Evolutionary conservation across 2,888 invertebrate genomes (phyloP), one percentile per base, ranked within the genome.

Genomic region (Linnaemya tessellans): DNA sequence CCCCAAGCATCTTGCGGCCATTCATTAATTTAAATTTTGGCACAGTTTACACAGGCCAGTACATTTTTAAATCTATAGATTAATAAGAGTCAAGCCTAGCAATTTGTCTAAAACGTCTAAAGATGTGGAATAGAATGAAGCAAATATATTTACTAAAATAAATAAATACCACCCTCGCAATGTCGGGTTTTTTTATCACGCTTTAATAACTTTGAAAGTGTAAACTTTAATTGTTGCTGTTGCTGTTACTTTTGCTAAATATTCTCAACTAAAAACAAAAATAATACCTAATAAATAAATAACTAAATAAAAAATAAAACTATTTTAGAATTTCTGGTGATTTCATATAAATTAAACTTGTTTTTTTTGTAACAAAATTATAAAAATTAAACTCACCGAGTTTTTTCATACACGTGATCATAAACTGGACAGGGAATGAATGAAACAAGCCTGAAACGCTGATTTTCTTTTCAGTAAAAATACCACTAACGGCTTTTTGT

Each of bases 191-290:
- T 41, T 13, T 9, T 25, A 79, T 82, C 65, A 82, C 60, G 85
- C 80, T 80, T 82, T 78, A 80, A 71, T 82, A 80, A 82, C 13
- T 82, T 82, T 80, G 85, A 85, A 85, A 85, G 82, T 85, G 79
- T 80, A 82, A 79, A 46, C 22, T 79, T 75, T 35, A 41, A 46
- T 73, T 75, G 43, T 75, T 68, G 20, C 65, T 25, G 10, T n/a
- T n/a, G n/a, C n/a, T n/a, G n/a, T n/a, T 49, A 13, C 13, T 58
- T 65, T 56, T 38, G 60, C 38, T 18, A 49, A 73, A 80, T 58
- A 73, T 80, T 80, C 74, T 80, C 58, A 51, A 65, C 56, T 79
- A 68, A 22, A n/a, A 25, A 43, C 11, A 54, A 58, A 51, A 68
- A 35, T 1, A 25, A 43, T n/a, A n/a, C n/a, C n/a, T n/a, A n/a